Evolutionary conservation across 2,888 invertebrate species (phyloP).

Genomic region (Macroteleia sp.): DNA sequence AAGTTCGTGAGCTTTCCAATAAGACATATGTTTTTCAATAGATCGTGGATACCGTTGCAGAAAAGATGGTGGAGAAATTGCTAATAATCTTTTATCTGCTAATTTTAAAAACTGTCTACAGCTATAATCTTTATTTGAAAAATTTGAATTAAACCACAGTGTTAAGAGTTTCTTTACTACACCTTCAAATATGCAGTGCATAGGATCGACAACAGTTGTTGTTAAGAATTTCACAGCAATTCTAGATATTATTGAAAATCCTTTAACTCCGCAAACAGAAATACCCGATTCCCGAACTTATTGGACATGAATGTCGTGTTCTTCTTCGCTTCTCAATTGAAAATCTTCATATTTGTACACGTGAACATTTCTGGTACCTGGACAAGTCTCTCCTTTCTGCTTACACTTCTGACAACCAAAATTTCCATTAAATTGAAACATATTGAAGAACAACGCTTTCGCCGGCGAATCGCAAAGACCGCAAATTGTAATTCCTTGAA

Average conservation of each 20-base stretch:
- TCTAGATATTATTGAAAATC: not conserved
- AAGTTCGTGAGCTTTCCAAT: conserved; percentile 14
- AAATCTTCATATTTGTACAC: conserved; percentile 3
- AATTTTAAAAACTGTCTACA: not conserved
- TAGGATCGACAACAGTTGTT: conserved; percentile 6
- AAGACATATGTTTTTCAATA: not conserved
- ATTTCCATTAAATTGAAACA: conserved; percentile 27
- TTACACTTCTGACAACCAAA: too few species aligned
- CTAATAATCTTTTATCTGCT: not conserved
- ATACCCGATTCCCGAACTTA: not conserved
- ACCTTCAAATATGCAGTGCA: conserved; percentile 30
- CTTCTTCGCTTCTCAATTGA: not conserved
- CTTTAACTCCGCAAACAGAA: conserved; percentile 11
- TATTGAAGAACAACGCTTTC: conserved; percentile 14
- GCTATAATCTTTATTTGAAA: not conserved
- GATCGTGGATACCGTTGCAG: conserved; percentile 10
- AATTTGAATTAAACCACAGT: conserved; percentile 8
- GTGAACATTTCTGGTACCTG: not conserved
- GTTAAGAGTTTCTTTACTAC: not conserved
- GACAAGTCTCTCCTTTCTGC: not conserved
- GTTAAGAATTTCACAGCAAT: conserved; percentile 2
- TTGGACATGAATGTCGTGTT: not conserved
- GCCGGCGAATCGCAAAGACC: conserved; percentile 13
- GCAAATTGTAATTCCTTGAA: conserved; percentile 15
- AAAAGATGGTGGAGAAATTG: conserved; percentile 7